Conservation (phyloP, 2,113 vertebrate genomes). For the Myotis yumanensis region DNA sequence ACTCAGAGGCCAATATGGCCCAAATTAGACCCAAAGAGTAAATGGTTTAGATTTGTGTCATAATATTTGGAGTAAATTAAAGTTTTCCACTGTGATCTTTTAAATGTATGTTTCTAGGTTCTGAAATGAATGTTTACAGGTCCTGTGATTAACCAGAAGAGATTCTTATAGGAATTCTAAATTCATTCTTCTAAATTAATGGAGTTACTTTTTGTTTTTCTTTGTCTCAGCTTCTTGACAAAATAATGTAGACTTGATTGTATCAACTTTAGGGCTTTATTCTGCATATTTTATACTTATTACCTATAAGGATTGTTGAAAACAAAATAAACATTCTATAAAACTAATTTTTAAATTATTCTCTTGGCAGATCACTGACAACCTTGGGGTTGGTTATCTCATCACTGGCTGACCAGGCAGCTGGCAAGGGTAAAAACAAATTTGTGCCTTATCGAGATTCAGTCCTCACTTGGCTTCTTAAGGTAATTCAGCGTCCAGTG, state of each 20-base stretch:
- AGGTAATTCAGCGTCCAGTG: conserved; percentile 85
- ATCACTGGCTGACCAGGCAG: conserved; percentile 97
- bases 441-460: conserved; percentile 99
- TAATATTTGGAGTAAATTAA: conserved; percentile 19
- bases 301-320: conserved; percentile 4
- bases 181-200: conserved; percentile 19
- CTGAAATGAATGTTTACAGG: background rate
- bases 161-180: background rate
- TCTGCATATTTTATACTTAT: conserved; percentile 15
- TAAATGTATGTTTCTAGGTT: background rate
- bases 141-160: background rate
- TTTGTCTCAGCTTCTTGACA: background rate
- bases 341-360: conserved; percentile 19
- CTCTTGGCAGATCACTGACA: conserved; percentile 91
- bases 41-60: background rate
- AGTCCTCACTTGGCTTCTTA: conserved; percentile 98
- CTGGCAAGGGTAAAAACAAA: conserved; percentile 95
- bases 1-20: background rate
- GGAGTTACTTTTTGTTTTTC: conserved; percentile 18
- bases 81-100: background rate
- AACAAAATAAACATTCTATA: background rate
- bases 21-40: background rate
- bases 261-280: background rate
- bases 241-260: background rate
- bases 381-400: conserved; percentile 98